A percentile compares a stretch with the other conserved stretches of the same genome.
These are phyloP conservation scores for Agriotes lineatus DNA, from an alignment of 2,888 invertebrate genomes.

Conservation along the genomic window DNA sequence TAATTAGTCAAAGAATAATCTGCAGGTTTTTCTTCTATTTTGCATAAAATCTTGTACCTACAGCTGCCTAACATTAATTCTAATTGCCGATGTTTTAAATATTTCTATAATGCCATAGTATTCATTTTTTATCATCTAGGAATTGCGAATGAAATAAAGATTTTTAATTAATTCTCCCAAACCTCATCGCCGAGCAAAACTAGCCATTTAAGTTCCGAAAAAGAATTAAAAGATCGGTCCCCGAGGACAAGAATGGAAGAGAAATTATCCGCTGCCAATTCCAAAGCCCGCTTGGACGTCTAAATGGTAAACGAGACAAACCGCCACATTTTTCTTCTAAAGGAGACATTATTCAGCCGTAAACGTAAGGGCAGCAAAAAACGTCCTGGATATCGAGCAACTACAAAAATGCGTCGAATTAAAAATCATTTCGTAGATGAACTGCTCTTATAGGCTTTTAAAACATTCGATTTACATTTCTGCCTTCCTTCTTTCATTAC, in stretches of 20 bases:
- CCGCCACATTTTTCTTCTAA: constrained; percentile 12
- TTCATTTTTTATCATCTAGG: too few species aligned
- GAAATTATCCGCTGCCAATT: constrained; percentile 13
- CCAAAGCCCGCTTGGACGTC: constrained; percentile 13
- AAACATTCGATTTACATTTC: constrained; percentile 27
- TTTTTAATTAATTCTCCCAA: not conserved
- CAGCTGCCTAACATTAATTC: too few species aligned
- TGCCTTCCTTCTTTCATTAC: constrained; percentile 25
- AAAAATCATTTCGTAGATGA: constrained; percentile 17
- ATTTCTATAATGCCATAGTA: too few species aligned
- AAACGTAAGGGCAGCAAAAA: constrained; percentile 10
- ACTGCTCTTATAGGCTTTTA: not conserved
- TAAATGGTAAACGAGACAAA: constrained; percentile 16
- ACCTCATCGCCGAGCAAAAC: not conserved
- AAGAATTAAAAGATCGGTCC: constrained; percentile 6
- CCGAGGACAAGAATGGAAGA: constrained; percentile 11
- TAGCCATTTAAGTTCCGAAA: not conserved
- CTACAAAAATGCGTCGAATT: constrained; percentile 8
- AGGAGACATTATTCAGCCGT: constrained; percentile 14
- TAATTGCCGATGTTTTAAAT: too few species aligned
- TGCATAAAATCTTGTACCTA: too few species aligned
- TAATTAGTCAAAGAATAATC: too few species aligned
- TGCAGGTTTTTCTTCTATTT: too few species aligned
- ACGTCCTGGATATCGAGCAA: constrained; percentile 1
- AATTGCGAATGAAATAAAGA: too few species aligned